A percentile compares a stretch with the other conserved stretches of the same genome.
Evolutionary conservation across 2,888 invertebrate species (phyloP).

Genomic region (Phoenoteleia sp.): DNA sequence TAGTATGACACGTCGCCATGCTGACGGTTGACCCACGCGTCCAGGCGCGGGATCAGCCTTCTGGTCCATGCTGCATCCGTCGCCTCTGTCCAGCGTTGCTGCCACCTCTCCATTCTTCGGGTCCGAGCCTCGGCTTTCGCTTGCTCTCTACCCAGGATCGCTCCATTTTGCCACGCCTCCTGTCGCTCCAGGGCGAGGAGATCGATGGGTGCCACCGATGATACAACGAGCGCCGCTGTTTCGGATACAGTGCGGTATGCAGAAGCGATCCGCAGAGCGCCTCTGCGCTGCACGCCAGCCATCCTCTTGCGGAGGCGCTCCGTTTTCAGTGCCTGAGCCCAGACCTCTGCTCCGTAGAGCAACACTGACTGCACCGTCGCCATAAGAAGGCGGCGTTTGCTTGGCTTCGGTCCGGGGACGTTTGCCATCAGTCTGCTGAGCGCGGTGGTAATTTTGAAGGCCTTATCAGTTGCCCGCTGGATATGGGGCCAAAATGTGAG

Average conservation of each 20-base stretch:
- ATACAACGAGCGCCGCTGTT: background rate
- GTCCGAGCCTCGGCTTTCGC: background rate
- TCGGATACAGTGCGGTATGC: constrained; percentile 18
- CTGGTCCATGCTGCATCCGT: constrained; percentile 63
- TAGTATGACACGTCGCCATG: constrained; percentile 61
- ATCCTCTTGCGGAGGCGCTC: background rate
- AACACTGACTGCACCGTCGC: constrained; percentile 37
- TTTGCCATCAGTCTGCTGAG: constrained; percentile 52
- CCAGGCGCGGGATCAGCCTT: constrained; percentile 42
- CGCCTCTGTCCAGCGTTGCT: background rate
- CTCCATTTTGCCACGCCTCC: background rate
- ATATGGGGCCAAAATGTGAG: background rate
- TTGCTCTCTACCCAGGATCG: background rate
- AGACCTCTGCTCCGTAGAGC: constrained; percentile 39
- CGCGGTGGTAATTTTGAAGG: background rate
- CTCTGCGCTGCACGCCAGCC: background rate
- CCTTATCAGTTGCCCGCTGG: constrained; percentile 6
- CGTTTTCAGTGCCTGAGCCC: constrained; percentile 18
- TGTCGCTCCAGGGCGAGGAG: background rate
- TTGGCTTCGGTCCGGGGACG: constrained; percentile 28
- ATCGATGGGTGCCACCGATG: background rate
- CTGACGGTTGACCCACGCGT: constrained; percentile 54
- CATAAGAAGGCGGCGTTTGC: constrained; percentile 35
- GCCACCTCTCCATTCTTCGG: background rate
- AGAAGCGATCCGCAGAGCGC: background rate